Conservation (phyloP, 1,140 invertebrate species). For the Calephelis virginiensis region DNA sequence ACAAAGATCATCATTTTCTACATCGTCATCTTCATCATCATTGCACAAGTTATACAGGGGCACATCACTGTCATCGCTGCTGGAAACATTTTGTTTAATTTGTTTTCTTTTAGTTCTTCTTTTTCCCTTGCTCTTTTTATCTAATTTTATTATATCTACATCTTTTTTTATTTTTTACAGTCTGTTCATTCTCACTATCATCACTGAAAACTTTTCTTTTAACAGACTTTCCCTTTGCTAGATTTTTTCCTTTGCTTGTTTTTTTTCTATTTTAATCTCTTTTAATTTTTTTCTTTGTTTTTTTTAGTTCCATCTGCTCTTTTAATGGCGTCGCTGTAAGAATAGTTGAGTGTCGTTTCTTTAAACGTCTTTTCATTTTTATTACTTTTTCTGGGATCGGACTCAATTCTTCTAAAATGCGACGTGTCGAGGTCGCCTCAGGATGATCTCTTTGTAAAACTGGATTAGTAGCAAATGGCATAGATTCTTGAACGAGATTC, state of each 20-base stretch:
- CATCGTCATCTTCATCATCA: too few relatives aligned
- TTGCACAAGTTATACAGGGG: neutral
- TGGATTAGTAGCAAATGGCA: neutral
- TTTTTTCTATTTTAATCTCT: slow-evolving; percentile 19
- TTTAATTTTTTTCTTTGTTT: slow-evolving; percentile 22
- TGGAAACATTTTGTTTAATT: slow-evolving; percentile 17
- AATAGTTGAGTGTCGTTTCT: slow-evolving; percentile 19
- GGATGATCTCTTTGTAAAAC: neutral
- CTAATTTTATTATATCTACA: too few relatives aligned
- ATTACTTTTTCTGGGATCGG: slow-evolving; percentile 7
- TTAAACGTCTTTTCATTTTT: slow-evolving; percentile 23
- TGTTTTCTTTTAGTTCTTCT: slow-evolving; percentile 20
- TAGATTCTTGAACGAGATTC: too few relatives aligned
- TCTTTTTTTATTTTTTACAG: too few relatives aligned
- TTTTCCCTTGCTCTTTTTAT: neutral
- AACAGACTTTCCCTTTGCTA: slow-evolving; percentile 21
- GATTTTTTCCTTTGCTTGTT: slow-evolving; percentile 17
- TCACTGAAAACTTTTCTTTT: too few relatives aligned
- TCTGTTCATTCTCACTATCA: too few relatives aligned
- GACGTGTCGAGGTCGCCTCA: neutral
- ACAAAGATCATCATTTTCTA: too few relatives aligned
- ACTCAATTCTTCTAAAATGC: too few relatives aligned
- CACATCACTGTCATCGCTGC: slow-evolving; percentile 23
- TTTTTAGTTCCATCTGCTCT: slow-evolving; percentile 20
- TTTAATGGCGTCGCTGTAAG: slow-evolving; percentile 18